These are phyloP conservation scores for Sussaba pulchella DNA, from an alignment of 2,888 invertebrate species.

Conservation along the genomic window DNA sequence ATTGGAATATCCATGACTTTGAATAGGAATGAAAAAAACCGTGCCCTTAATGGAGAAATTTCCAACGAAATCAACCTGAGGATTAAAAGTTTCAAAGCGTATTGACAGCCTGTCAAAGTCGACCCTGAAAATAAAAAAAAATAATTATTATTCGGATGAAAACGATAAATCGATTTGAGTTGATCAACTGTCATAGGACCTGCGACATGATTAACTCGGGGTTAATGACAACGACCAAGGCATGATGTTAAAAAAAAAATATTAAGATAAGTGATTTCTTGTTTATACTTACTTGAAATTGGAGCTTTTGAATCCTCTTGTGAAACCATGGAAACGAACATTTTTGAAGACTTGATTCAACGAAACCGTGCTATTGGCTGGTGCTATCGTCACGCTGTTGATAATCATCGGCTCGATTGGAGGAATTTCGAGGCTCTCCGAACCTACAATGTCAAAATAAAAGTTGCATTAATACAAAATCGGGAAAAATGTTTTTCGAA, in stretches of 20 bases:
- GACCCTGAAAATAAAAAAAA: conserved; percentile 84
- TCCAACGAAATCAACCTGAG: conserved; percentile 88
- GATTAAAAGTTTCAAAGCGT: conserved; percentile 85
- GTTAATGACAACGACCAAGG: no score
- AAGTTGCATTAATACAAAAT: background rate
- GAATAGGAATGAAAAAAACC: conserved; percentile 89
- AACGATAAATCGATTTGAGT: no score
- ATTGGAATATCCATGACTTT: conserved; percentile 89
- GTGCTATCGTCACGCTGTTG: conserved; percentile 82
- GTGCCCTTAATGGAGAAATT: conserved; percentile 89
- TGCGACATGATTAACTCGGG: background rate
- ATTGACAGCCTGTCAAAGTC: conserved; percentile 85
- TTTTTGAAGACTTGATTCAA: conserved; percentile 88
- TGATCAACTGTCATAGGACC: no score
- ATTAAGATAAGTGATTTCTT: background rate
- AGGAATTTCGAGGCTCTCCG: conserved; percentile 86
- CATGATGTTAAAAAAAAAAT: no score
- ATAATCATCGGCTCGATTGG: conserved; percentile 88
- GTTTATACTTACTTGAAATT: conserved; percentile 85
- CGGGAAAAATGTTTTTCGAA: no score
- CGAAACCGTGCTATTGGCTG: conserved; percentile 87
- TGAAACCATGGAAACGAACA: conserved; percentile 88
- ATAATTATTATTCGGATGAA: background rate
- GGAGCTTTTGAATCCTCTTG: conserved; percentile 83
- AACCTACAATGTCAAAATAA: conserved; percentile 84